phyloP scores from a whole-genome alignment of 2,797 vertebrate genomes.

The Sebastes kiyomatsui region DNA sequence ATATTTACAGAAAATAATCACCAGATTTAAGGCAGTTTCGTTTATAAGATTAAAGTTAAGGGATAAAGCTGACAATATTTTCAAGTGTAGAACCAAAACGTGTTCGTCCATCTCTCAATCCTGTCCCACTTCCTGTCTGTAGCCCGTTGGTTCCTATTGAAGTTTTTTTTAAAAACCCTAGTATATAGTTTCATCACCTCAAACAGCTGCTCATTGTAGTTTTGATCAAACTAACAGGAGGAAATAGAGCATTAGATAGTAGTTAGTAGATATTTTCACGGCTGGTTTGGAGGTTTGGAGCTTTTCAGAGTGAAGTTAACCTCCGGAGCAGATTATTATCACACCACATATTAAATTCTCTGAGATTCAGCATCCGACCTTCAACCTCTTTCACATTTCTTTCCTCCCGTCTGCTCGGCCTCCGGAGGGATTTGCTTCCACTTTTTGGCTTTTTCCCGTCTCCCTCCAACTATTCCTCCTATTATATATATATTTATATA shows the following conservation, averaged over 20 bases:
- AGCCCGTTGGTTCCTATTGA: not conserved
- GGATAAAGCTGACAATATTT: no score
- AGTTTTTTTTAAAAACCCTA: not conserved
- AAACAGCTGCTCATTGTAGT: not conserved
- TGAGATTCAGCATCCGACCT: not conserved
- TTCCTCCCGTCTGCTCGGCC: not conserved
- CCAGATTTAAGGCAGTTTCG: not conserved
- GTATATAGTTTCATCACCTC: not conserved
- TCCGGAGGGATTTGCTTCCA: not conserved
- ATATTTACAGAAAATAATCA: not conserved
- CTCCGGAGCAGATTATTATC: conserved; percentile 17
- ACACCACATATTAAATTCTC: conserved; percentile 43
- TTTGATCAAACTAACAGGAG: not conserved
- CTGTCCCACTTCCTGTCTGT: not conserved
- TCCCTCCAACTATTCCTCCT: not conserved
- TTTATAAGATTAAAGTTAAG: not conserved
- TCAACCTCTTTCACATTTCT: conserved; percentile 16
- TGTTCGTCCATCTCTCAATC: not conserved
- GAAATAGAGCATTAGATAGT: not conserved
- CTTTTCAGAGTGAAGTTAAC: conserved; percentile 14
- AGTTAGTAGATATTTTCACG: not conserved
- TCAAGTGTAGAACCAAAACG: no score
- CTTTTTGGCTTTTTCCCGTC: conserved; percentile 6
- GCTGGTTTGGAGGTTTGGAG: conserved; percentile 5
- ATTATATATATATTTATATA: not conserved